Percentiles rank a stretch among this genome's conserved stretches.
Evolutionary conservation across 2,113 vertebrate species (phyloP).

Genomic region (Leptodactylus fuscus): DNA sequence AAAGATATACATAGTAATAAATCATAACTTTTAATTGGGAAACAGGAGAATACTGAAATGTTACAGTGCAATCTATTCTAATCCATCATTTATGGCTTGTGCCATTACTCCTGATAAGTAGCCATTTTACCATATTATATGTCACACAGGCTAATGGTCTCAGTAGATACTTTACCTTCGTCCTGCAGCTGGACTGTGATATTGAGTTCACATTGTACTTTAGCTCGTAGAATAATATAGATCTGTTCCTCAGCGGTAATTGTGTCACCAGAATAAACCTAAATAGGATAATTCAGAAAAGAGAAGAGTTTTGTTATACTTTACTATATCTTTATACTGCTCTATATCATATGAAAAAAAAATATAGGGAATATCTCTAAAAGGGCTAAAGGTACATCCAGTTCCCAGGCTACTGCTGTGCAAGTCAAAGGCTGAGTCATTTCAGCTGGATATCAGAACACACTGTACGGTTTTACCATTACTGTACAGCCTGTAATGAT

Average conservation of each 20-base stretch:
- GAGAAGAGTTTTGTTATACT: not conserved
- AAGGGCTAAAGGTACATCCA: no score
- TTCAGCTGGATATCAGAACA: no score
- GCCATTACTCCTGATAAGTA: no score
- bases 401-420: no score
- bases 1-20: not conserved
- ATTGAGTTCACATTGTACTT: slow-evolving; percentile 82
- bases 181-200: slow-evolving; percentile 75
- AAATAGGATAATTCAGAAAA: not conserved
- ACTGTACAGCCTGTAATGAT: no score
- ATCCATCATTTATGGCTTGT: not conserved
- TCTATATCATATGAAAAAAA: not conserved
- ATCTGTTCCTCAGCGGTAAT: slow-evolving; percentile 88
- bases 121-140: not conserved
- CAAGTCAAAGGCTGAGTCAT: no score
- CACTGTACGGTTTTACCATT: no score
- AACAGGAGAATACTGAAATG: not conserved
- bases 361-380: no score
- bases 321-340: not conserved
- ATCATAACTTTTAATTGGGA: not conserved
- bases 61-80: no score
- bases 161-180: slow-evolving; percentile 64
- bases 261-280: slow-evolving; percentile 79
- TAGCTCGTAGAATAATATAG: slow-evolving; percentile 83
- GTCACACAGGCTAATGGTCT: no score